Conservation (phyloP, 37 sponge, comb jelly and placozoan genomes). For the Haliclona indistincta region DNA sequence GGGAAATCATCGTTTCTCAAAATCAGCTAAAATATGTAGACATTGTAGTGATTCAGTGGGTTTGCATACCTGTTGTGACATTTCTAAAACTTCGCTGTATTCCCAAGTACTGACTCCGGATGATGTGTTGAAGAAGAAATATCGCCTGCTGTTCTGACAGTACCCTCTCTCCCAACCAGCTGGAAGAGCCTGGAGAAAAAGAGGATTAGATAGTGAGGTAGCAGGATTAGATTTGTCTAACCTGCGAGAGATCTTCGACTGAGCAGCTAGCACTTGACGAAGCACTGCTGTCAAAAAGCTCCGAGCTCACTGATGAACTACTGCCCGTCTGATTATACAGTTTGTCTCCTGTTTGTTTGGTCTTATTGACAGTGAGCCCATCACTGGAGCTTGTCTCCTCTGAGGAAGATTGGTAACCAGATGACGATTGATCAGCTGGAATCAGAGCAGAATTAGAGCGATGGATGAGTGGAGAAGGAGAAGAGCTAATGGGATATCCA, state of each 20-base stretch:
- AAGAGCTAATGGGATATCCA: too few relatives aligned
- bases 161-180: constrained; percentile 58
- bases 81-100: constrained; percentile 28
- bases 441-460: constrained; percentile 12
- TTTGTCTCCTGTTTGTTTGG: not conserved
- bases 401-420: too few relatives aligned
- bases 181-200: constrained; percentile 23
- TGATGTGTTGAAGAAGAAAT: constrained; percentile 47
- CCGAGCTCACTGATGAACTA: constrained; percentile 7
- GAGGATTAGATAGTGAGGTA: not conserved
- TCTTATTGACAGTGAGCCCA: constrained; percentile 21
- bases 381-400: constrained; percentile 32
- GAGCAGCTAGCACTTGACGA: constrained; percentile 15
- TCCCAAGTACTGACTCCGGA: constrained; percentile 51
- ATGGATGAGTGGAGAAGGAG: too few relatives aligned
- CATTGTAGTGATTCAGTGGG: constrained; percentile 1
- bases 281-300: constrained; percentile 23
- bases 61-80: too few relatives aligned
- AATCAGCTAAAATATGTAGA: not conserved
- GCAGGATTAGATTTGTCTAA: not conserved
- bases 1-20: not conserved
- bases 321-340: constrained; percentile 5
- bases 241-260: constrained; percentile 34
- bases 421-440: constrained; percentile 1
- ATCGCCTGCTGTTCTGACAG: constrained; percentile 1